phyloP scores from a whole-genome alignment of 2,888 invertebrate genomes.

The Euphydryas editha region DNA sequence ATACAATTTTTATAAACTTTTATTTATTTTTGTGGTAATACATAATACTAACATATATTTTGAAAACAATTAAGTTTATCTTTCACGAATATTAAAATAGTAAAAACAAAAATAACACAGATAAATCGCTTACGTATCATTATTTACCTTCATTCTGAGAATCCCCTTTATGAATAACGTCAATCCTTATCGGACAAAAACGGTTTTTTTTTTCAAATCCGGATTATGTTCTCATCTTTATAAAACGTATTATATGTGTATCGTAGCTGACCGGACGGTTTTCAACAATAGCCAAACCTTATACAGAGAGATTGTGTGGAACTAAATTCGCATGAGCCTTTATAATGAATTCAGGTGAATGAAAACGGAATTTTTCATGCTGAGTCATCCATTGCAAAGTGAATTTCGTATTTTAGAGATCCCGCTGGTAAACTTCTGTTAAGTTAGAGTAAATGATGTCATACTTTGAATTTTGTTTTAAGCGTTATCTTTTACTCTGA shows the following conservation, averaged over 20 bases:
- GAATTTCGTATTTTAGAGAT: conserved; percentile 21
- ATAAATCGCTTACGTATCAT: conserved; percentile 11
- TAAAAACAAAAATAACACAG: neutral
- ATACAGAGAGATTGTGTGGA: conserved; percentile 58
- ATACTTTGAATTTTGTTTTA: neutral
- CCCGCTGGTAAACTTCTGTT: conserved; percentile 15
- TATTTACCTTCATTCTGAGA: neutral
- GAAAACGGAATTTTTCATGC: conserved; percentile 55
- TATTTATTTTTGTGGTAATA: too few relatives aligned
- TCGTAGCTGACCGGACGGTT: conserved; percentile 72
- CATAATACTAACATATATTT: too few relatives aligned
- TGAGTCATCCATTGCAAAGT: conserved; percentile 37
- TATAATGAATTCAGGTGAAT: conserved; percentile 57
- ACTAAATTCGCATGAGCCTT: conserved; percentile 51
- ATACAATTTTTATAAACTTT: too few relatives aligned
- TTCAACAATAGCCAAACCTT: conserved; percentile 68
- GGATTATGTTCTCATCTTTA: conserved; percentile 73
- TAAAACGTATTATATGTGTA: conserved; percentile 75
- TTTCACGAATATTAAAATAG: neutral
- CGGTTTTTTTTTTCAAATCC: conserved; percentile 52
- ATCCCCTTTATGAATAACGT: conserved; percentile 31
- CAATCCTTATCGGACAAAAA: conserved; percentile 28
- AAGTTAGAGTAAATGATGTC: conserved; percentile 13
- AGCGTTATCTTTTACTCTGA: neutral
- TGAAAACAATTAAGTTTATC: too few relatives aligned